Conservation (phyloP, 1,140 invertebrate genomes). For the Gonioctena quinquepunctata region DNA sequence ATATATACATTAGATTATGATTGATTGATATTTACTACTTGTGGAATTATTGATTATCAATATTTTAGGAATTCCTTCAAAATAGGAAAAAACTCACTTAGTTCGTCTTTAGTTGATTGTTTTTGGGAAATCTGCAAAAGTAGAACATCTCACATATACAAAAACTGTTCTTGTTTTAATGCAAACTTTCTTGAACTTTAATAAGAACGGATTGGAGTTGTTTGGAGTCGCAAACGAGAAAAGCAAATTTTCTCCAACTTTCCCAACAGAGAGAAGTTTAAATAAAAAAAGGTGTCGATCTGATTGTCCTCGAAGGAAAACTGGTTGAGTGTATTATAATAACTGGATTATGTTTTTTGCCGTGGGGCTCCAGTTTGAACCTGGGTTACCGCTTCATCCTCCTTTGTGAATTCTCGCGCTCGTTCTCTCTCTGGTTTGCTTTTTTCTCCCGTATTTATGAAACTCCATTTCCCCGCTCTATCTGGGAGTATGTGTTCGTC, state of each 20-base stretch:
- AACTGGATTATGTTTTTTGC: slow-evolving; percentile 39
- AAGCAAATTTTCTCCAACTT: slow-evolving; percentile 19
- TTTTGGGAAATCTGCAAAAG: too few relatives aligned
- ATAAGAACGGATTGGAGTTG: slow-evolving; percentile 9
- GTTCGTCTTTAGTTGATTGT: too few relatives aligned
- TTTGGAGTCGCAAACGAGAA: slow-evolving; percentile 2
- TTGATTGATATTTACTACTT: too few relatives aligned
- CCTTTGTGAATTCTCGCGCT: not conserved
- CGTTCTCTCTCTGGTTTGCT: slow-evolving; percentile 7
- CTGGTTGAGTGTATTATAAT: slow-evolving; percentile 42
- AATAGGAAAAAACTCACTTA: too few relatives aligned
- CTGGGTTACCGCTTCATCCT: not conserved
- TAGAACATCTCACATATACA: too few relatives aligned
- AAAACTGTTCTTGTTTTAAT: not conserved
- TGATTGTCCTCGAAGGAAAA: slow-evolving; percentile 34
- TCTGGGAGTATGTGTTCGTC: slow-evolving; percentile 10
- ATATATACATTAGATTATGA: too few relatives aligned
- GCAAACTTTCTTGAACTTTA: slow-evolving; percentile 11
- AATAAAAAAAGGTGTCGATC: slow-evolving; percentile 44
- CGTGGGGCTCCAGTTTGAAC: slow-evolving; percentile 24
- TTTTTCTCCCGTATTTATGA: slow-evolving; percentile 34
- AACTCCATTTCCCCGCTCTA: slow-evolving; percentile 10
- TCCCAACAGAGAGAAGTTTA: slow-evolving; percentile 25
- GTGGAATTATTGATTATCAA: too few relatives aligned
- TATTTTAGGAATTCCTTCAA: too few relatives aligned